Evolutionary conservation across 2,797 vertebrate genomes (phyloP).

Genomic region (Sebastes glaucus): DNA sequence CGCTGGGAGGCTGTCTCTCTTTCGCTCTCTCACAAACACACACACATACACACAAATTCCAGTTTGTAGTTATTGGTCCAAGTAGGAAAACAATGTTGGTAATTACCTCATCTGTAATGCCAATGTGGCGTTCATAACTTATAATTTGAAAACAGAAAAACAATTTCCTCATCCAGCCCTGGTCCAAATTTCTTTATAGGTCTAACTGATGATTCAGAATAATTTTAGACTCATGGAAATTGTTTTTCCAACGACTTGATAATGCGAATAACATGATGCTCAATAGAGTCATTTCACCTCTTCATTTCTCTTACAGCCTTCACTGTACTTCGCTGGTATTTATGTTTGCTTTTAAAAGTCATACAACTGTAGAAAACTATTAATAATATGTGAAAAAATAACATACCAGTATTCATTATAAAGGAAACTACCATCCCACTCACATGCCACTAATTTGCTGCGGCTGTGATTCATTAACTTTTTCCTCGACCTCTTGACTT

Average conservation of each 20-base stretch:
- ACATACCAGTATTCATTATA: neutral
- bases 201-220: slow-evolving; percentile 13
- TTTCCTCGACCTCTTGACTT: slow-evolving; percentile 9
- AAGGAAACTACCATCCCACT: neutral
- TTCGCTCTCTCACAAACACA: neutral
- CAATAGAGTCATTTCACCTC: neutral
- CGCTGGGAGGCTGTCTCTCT: neutral
- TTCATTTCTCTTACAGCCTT: neutral
- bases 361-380: neutral
- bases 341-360: neutral
- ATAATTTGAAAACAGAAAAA: slow-evolving; percentile 33
- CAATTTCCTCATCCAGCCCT: neutral
- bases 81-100: slow-evolving; percentile 19
- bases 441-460: neutral
- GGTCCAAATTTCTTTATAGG: slow-evolving; percentile 3
- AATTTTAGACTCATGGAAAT: neutral
- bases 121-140: slow-evolving; percentile 20
- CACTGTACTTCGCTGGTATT: neutral
- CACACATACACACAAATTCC: neutral
- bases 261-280: neutral
- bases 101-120: slow-evolving; percentile 33
- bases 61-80: slow-evolving; percentile 10
- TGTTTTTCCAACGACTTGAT: neutral
- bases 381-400: neutral
- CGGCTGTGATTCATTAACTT: slow-evolving; percentile 13